These are phyloP conservation scores for Eidolon helvum DNA, from an alignment of 2,113 vertebrate genomes.

Conservation along the genomic window DNA sequence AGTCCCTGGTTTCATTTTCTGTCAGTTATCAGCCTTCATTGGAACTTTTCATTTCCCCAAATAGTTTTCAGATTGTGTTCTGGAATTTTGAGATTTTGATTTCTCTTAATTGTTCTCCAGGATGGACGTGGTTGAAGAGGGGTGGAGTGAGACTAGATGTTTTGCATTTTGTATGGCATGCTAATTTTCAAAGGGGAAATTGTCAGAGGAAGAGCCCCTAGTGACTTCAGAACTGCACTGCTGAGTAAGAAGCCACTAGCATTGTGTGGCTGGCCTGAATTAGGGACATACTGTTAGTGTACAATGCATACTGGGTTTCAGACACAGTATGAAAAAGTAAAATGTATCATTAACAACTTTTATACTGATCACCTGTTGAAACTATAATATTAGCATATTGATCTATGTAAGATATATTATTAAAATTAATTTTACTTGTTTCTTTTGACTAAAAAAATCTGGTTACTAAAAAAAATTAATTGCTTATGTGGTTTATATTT, in stretches of 20 bases:
- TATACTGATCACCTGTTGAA: background rate
- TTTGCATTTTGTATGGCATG: background rate
- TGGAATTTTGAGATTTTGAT: background rate
- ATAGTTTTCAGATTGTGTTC: background rate
- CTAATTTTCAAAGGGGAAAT: background rate
- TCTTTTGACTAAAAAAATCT: background rate
- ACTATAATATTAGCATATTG: background rate
- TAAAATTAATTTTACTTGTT: slow-evolving; percentile 9
- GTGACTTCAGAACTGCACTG: background rate
- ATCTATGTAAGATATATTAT: background rate
- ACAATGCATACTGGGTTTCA: background rate
- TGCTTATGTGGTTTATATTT: background rate
- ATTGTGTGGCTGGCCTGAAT: background rate
- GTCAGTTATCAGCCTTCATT: slow-evolving; percentile 62
- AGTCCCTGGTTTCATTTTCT: slow-evolving; percentile 11
- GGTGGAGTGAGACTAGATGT: too few relatives aligned
- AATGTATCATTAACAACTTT: background rate
- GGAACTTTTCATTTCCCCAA: slow-evolving; percentile 32
- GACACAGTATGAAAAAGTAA: background rate
- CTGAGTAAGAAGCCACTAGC: background rate
- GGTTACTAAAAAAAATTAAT: background rate
- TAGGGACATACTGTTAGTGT: background rate
- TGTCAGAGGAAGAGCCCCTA: background rate
- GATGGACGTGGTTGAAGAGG: background rate
- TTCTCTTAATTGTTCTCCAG: background rate